Percentiles rank a stretch among this genome's conserved stretches.
phyloP scores from a whole-genome alignment of 2,113 vertebrate genomes.

The Thryonomys swinderianus region DNA sequence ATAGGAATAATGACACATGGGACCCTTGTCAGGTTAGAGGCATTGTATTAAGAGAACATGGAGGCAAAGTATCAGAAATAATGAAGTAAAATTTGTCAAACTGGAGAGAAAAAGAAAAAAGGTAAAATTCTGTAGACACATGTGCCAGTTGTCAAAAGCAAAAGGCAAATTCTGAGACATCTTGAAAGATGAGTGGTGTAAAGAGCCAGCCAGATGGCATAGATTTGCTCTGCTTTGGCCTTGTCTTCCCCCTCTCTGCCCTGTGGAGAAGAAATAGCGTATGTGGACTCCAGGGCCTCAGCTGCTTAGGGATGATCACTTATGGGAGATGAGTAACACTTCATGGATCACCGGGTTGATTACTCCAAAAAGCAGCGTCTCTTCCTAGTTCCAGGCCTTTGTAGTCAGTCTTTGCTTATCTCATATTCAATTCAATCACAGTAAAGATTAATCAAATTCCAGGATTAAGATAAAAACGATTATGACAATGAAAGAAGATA shows the following conservation, averaged over 20 bases:
- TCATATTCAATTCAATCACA: neutral
- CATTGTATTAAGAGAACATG: neutral
- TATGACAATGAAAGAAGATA: neutral
- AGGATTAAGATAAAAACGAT: slow-evolving; percentile 6
- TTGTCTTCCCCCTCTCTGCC: neutral
- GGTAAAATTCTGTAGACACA: neutral
- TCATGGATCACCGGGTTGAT: neutral
- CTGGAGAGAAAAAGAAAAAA: neutral
- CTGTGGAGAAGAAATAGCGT: neutral
- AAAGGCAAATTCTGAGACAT: neutral
- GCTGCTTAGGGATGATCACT: neutral
- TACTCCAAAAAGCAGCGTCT: neutral
- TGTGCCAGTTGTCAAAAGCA: neutral
- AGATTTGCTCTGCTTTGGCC: neutral
- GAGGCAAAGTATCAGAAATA: neutral
- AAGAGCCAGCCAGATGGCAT: neutral
- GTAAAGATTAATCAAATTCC: neutral
- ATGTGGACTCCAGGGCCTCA: neutral
- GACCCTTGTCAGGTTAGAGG: neutral
- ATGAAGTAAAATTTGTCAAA: neutral
- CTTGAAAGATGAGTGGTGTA: neutral
- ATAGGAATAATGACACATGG: neutral
- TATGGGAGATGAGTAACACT: neutral
- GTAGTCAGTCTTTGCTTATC: neutral
- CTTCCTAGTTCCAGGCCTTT: neutral